Conservation (phyloP, 1,140 invertebrate genomes). For the Drosophila funebris region DNA sequence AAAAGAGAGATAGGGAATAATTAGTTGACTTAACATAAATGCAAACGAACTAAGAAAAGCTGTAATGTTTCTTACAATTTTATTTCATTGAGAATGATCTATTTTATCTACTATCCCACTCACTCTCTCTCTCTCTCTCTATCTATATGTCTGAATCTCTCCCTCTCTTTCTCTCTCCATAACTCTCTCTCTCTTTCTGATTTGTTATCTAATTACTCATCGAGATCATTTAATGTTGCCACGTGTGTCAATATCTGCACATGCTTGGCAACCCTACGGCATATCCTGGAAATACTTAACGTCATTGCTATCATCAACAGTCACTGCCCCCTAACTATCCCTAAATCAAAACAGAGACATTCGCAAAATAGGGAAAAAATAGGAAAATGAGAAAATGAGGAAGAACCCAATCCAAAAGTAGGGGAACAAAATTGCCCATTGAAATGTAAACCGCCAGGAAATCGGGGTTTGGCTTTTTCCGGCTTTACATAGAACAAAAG, state of each 20-base stretch:
- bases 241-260: slow-evolving; percentile 29
- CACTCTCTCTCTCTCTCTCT: neutral
- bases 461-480: slow-evolving; percentile 82
- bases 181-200: neutral
- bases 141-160: neutral
- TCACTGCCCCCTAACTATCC: slow-evolving; percentile 54
- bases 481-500: slow-evolving; percentile 73
- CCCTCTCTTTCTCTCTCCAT: neutral
- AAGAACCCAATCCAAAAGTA: slow-evolving; percentile 32
- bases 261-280: slow-evolving; percentile 4
- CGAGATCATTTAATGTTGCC: neutral
- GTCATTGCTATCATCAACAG: slow-evolving; percentile 49
- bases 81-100: too few species aligned
- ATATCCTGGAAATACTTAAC: neutral
- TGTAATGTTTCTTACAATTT: too few species aligned
- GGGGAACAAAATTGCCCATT: slow-evolving; percentile 73
- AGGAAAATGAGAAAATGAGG: slow-evolving; percentile 29
- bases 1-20: too few species aligned
- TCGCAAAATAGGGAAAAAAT: slow-evolving; percentile 19
- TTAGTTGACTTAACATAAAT: too few species aligned
- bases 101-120: too few species aligned
- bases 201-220: neutral
- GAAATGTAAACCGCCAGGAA: slow-evolving; percentile 82
- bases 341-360: slow-evolving; percentile 31
- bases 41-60: too few species aligned